These are phyloP conservation scores for Neotoma lepida DNA, from an alignment of 2,113 vertebrate species.

Conservation along the genomic window DNA sequence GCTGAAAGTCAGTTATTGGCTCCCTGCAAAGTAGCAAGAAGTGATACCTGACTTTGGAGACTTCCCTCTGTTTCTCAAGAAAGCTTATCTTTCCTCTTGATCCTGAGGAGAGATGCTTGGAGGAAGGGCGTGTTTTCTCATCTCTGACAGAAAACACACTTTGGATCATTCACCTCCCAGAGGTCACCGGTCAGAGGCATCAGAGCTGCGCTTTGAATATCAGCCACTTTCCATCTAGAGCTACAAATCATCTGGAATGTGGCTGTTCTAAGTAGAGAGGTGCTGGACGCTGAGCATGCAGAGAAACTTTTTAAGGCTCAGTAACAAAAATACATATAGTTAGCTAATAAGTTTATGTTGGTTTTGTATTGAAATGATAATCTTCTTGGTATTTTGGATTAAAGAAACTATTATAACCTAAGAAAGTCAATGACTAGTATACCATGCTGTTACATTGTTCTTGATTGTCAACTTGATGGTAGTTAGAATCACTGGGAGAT, in stretches of 20 bases:
- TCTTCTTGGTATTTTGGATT: background rate
- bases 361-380: background rate
- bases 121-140: background rate
- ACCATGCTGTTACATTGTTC: too few relatives aligned
- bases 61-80: background rate
- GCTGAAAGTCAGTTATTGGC: background rate
- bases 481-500: background rate
- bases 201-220: too few relatives aligned
- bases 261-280: background rate
- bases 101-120: background rate
- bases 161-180: background rate
- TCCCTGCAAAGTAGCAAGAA: too few relatives aligned
- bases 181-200: background rate
- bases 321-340: background rate
- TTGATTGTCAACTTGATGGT: background rate
- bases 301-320: background rate
- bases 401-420: background rate
- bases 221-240: too few relatives aligned
- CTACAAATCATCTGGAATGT: background rate
- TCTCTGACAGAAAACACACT: background rate
- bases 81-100: background rate
- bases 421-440: background rate
- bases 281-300: background rate
- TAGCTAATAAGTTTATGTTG: background rate
- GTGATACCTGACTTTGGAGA: background rate